These are phyloP conservation scores for Acanthoscelides obtectus DNA, from an alignment of 2,888 invertebrate species.

Conservation along the genomic window DNA sequence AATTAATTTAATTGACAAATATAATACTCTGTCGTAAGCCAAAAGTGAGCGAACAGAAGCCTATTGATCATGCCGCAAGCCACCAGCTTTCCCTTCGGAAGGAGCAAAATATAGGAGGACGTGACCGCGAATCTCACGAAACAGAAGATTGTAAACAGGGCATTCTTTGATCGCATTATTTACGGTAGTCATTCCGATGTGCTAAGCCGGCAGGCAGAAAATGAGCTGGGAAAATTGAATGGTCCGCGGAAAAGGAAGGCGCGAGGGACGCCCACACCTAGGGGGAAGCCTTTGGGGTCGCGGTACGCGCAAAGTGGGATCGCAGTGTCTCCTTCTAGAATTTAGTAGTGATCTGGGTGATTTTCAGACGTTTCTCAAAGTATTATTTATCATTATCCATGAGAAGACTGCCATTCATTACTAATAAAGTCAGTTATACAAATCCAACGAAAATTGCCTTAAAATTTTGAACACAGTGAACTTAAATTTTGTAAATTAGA, in stretches of 20 bases:
- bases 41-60: neutral
- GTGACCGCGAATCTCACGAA: conserved; percentile 29
- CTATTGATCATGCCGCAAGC: neutral
- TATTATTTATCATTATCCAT: too few relatives aligned
- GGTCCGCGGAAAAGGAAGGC: neutral
- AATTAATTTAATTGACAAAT: too few relatives aligned
- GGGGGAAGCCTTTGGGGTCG: neutral
- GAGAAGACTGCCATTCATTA: too few relatives aligned
- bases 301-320: neutral
- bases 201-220: neutral
- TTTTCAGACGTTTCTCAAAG: too few relatives aligned
- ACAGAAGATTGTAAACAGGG: conserved; percentile 22
- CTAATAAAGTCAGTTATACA: too few relatives aligned
- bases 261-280: neutral
- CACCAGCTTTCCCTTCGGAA: conserved; percentile 9
- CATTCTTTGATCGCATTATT: conserved; percentile 14
- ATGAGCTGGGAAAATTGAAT: neutral
- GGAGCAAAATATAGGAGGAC: conserved; percentile 24
- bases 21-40: neutral
- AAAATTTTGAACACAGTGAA: too few relatives aligned
- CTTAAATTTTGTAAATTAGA: too few relatives aligned
- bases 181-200: conserved; percentile 6
- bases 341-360: too few relatives aligned
- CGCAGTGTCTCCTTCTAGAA: too few relatives aligned
- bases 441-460: too few relatives aligned